phyloP scores from a whole-genome alignment of 2,797 vertebrate species.

The Acomys russatus region DNA sequence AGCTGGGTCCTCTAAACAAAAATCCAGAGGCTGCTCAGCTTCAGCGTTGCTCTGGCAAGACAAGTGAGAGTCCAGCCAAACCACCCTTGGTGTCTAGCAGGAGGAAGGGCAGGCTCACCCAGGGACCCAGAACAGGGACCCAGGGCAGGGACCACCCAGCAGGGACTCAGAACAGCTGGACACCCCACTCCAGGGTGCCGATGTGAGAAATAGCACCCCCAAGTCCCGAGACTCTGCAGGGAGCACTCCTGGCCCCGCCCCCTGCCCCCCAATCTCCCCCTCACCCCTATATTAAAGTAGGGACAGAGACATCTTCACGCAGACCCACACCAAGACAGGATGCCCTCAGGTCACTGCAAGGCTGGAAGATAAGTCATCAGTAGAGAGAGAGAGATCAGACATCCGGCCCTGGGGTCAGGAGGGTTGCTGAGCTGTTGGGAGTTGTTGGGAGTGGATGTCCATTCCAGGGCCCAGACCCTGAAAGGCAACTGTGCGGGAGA shows the following conservation, averaged over 20 bases:
- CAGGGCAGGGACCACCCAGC: no score
- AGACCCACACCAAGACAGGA: neutral
- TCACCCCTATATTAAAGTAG: neutral
- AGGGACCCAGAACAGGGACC: neutral
- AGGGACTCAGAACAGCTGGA: neutral
- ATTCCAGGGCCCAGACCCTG: neutral
- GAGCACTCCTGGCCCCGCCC: neutral
- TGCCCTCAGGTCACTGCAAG: neutral
- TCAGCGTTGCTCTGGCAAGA: neutral
- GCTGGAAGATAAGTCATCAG: neutral
- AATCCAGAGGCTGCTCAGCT: neutral
- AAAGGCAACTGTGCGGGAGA: neutral
- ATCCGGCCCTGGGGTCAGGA: neutral
- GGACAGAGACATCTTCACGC: neutral
- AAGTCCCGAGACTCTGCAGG: neutral
- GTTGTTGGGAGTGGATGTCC: neutral
- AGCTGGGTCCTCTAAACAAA: neutral
- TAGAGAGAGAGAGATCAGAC: neutral
- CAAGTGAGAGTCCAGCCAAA: neutral
- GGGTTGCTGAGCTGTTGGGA: neutral
- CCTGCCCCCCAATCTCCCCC: neutral
- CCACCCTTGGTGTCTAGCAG: neutral
- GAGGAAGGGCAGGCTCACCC: neutral
- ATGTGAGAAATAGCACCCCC: neutral
- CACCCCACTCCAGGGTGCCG: neutral